Evolutionary conservation across 2,113 vertebrate genomes (phyloP), one percentile per base, ranked within the genome.

Genomic region (Chionomys nivalis): DNA sequence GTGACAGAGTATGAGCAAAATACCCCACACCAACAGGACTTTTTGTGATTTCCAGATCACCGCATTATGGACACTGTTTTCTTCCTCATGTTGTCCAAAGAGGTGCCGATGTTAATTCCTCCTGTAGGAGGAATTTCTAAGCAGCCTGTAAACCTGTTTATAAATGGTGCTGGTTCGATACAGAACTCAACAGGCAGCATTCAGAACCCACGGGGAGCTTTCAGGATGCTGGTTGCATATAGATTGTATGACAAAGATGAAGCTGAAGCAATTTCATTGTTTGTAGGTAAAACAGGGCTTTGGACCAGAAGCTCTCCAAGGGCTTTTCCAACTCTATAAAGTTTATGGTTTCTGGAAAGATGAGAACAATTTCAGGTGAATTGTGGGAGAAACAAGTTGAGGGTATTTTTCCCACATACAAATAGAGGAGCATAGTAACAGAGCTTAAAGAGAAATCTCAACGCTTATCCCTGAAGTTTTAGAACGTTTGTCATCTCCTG

Each of bases 181-280:
- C 24, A 63, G 79, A 96, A 65, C 39, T n/a, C 88, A 49, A 8
- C 1, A 31, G 83, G 3, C 70, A 90, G 77, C 1, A 24, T 23
- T 26, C 85, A 70, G 61, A 77, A 31, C 36, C 55, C 36, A 65
- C 0, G 28, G 76, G 61, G 83, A 88, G 63, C 66, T 73, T 91
- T 96, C 70, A 63, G 39, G 81, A 73, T 21, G 76, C 63, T 7
- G 36, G 42, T 52, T 58, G 31, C 47, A 21, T 31, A 3, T 3
- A 87, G 75, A 89, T 87, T 94, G 95, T 88, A 90, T 52, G 61
- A 93, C n/a, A 92, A 93, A 86, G 81, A 82, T 81, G 86, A 96
- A 97, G 42, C 10, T 1, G 44, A 93, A 93, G 44, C 70, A 55
- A 88, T 92, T 95, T 94, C 65, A 85, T 73, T 87, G 52, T 92